Base-by-base conservation (phyloP, 2,113 vertebrate species). In the Misgurnus anguillicaudatus region DNA sequence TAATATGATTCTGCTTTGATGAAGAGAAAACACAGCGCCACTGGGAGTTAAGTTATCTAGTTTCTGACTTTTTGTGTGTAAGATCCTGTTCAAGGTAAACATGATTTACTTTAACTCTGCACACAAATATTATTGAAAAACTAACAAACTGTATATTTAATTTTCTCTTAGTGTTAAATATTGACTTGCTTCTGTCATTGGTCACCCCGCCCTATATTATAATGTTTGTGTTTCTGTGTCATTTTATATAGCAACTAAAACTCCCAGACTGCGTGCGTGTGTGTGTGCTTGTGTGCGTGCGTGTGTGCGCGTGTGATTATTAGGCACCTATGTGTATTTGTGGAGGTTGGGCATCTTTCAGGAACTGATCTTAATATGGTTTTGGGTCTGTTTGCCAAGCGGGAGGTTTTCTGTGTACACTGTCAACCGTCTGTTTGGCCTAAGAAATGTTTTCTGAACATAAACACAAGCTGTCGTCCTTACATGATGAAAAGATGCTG, bases 301-400 rank as follows among this genome's bases (percentile, higher is more conserved):
- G 24, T 31, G n/a, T n/a, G n/a, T n/a, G n/a, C n/a, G n/a, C n/a
- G 24, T 31, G 24, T 31, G 24, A 31, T 31, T 31, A 31, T 31
- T 45, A 6, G 2, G 42, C 42, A 45, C 10, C 57, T 70, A 72
- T 77, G 72, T 75, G 74, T 51, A 11, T 73, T 13, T 42, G 45
- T 21, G 57, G 39, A 38, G 16, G 55, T 6, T 16, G 39, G 60
- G n/a, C 65, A 60, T 70, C 62, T 62, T 70, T 71, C 77, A 77
- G 83, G 81, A 63, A 41, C 51, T 67, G 45, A 67, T 51, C 13
- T n/a, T 48, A 67, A 53, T 31, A 31, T 14, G 7, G 2, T 14
- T 79, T 70, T 84, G 82, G 77, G 81, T 6, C 65, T 65, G 55
- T 38, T 80, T 79, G 60, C 38, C 19, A 48, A 79, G 42, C 60